These are phyloP conservation scores for Plumapathes pennacea DNA, from an alignment of 92 coral and sea anemone species.

Conservation along the genomic window DNA sequence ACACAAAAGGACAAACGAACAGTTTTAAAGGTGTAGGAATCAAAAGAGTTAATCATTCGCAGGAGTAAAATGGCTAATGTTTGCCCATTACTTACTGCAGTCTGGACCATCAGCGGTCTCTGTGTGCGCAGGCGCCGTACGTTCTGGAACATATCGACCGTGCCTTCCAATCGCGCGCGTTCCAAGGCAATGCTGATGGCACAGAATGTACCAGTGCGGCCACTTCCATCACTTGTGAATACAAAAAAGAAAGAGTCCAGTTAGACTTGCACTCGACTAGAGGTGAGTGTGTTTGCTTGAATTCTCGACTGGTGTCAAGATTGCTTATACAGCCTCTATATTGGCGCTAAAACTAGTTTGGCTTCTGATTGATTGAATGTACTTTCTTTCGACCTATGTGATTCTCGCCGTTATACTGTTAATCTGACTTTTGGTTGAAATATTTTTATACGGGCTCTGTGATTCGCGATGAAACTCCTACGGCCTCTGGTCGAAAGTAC, in stretches of 20 bases:
- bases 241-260: background rate
- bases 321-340: background rate
- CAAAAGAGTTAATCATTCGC: background rate
- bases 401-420: too few relatives aligned
- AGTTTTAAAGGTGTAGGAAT: background rate
- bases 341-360: too few relatives aligned
- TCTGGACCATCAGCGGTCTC: slow-evolving; percentile 88
- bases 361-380: too few relatives aligned
- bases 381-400: too few relatives aligned
- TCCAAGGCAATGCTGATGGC: slow-evolving; percentile 86
- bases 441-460: too few relatives aligned
- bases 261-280: too few relatives aligned
- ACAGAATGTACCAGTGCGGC: slow-evolving; percentile 96
- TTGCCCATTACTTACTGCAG: slow-evolving; percentile 56
- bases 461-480: too few relatives aligned
- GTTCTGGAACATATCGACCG: slow-evolving; percentile 88
- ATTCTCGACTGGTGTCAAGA: too few relatives aligned
- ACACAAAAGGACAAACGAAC: too few relatives aligned
- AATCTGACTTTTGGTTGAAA: too few relatives aligned
- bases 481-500: too few relatives aligned
- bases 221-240: slow-evolving; percentile 82
- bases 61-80: background rate
- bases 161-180: slow-evolving; percentile 83
- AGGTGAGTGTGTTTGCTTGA: background rate
- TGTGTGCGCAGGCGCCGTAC: slow-evolving; percentile 91